Evolutionary conservation across 2,797 vertebrate genomes (phyloP), one percentile per base, ranked within the genome.

Genomic region (Danio jaintianensis): DNA sequence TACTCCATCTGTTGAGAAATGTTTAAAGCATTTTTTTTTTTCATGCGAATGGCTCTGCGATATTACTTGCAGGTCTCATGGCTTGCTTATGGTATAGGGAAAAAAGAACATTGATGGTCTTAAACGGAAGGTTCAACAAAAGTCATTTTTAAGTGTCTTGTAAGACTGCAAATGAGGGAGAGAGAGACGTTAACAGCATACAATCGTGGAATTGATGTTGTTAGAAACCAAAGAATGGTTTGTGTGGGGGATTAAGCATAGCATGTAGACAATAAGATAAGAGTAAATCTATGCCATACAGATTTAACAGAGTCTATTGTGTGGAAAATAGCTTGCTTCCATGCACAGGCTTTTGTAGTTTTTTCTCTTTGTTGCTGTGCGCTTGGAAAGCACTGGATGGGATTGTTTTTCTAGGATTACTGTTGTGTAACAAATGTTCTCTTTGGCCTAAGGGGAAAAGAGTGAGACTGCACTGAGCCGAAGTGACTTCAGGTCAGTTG

Each of bases 381-480:
- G 13, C 43, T 8, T 52, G 43, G 38, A 40, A 56, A 47, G 6
- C 47, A 62, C 56, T 55, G 62, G 58, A 81, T 67, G 20, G 48
- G 70, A 79, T 82, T 78, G 64, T 66, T 50, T 82, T 76, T 69
- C 56, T 80, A 61, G 38, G 48, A 72, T 61, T 86, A 79, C 68
- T 80, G 59, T 78, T 85, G 82, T 79, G 77, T 85, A 77, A 83
- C 77, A 87, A 87, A 89, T 87, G 88, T 87, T 83, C 77, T 45
- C 63, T 48, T 63, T 79, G 47, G 74, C 86, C 85, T 73, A 53
- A 78, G 83, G 84, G 81, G 45, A 69, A 61, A 61, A 67, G 36
- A 79, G 80, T 55, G 20, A 38, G 61, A 58, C 52, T 71, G 68
- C 78, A 70, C 40, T 8, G 71, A 83, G 71, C 50, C 63, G 71